Base-by-base conservation (phyloP, 2,113 vertebrate genomes). In the Ictidomys tridecemlineatus region DNA sequence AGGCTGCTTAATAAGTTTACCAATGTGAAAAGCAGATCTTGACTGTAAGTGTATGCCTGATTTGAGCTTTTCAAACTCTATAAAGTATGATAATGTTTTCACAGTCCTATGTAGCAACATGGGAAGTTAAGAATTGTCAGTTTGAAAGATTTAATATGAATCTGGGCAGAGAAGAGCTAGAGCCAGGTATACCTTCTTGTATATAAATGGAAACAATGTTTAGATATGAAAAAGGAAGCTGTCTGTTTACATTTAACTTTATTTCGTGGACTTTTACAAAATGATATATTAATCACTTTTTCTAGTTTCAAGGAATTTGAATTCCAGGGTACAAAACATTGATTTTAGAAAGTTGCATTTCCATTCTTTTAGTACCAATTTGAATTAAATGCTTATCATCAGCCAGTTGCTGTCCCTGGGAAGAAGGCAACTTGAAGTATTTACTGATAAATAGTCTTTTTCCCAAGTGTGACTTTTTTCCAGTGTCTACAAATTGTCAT, bases 191-290 rank as follows among this genome's bases (percentile, higher is more conserved):
- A 93, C 37, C 45, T 92, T 87, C 89, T 90, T 94, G 72, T 93
- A 96, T n/a, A 74, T 85, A 96, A 58, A 78, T 89, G 65, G 93
- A 90, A 89, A 69, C 72, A 91, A 13, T 92, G 91, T 94, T 92
- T 76, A 86, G 89, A 9, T 92, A 70, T 69, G 89, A 79, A 92
- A 95, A 96, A 76, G 93, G 90, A 97, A 92, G 80, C 80, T 17
- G 14, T 92, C 77, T 97, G 96, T 97, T 98, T 94, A 97, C 94
- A 97, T 73, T 94, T 94, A 89, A 76, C 78, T 96, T 96, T 89
- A 97, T 93, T 98, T 98, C 76, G 32, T 96, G 79, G 53, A 82
- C 58, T 97, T 97, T 84, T 95, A 90, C 85, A 92, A 93, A 97
- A 90, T 90, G 26, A 42, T 97, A 73, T 95, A 76, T 96, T 95